Conservation (phyloP, 2,797 vertebrate species). For the Lateolabrax maculatus region DNA sequence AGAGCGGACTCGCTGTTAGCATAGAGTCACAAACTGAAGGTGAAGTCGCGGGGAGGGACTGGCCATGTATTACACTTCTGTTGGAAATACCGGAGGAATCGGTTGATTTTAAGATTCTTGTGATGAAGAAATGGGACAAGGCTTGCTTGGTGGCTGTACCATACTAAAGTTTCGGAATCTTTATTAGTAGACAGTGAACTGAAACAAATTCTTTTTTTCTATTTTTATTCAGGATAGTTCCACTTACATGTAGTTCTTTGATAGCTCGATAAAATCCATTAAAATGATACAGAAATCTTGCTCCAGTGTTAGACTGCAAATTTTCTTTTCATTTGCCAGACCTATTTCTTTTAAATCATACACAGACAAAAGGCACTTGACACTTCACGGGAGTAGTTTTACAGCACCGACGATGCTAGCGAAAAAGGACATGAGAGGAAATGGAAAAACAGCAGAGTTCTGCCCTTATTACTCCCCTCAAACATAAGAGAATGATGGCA, state of each 20-base stretch:
- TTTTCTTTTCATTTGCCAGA: slow-evolving; percentile 38
- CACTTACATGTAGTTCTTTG: neutral
- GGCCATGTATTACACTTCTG: slow-evolving; percentile 42
- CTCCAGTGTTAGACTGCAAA: slow-evolving; percentile 5
- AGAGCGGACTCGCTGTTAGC: slow-evolving; percentile 59
- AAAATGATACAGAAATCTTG: slow-evolving; percentile 32
- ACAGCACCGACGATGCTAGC: slow-evolving; percentile 37
- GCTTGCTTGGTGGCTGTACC: slow-evolving; percentile 23
- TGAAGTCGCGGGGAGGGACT: slow-evolving; percentile 34
- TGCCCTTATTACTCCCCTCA: slow-evolving; percentile 72
- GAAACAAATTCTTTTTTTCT: neutral
- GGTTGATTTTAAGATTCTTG: slow-evolving; percentile 45
- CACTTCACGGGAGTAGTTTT: slow-evolving; percentile 47
- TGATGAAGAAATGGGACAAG: slow-evolving; percentile 37
- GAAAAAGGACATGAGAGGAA: slow-evolving; percentile 68
- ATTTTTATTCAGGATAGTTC: slow-evolving; percentile 34
- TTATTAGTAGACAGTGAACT: slow-evolving; percentile 25
- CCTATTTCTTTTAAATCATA: slow-evolving; percentile 45
- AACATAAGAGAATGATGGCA: slow-evolving; percentile 70
- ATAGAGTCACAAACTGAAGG: slow-evolving; percentile 49
- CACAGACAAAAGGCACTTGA: slow-evolving; percentile 44
- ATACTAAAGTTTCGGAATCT: slow-evolving; percentile 32
- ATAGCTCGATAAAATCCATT: slow-evolving; percentile 33
- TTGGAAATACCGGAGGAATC: slow-evolving; percentile 48
- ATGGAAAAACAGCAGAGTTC: slow-evolving; percentile 66